Conservation (phyloP, 92 coral and sea anemone species). For the Porites cylindrica region DNA sequence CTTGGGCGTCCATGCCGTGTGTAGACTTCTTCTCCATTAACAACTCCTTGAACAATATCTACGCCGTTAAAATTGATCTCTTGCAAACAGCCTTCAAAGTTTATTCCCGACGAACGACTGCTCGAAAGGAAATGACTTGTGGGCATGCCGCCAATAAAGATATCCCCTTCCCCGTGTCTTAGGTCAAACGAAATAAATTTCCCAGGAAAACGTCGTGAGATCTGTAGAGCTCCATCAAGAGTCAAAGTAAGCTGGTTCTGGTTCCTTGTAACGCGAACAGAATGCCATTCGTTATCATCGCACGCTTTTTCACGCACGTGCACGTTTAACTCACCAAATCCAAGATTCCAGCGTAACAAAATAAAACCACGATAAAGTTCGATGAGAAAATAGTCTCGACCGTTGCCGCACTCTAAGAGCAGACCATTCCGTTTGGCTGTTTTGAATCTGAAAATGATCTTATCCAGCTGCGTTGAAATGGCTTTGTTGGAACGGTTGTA, state of each 20-base stretch:
- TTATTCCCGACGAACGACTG: conserved; percentile 13
- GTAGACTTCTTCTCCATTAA: background rate
- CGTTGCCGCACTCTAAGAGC: conserved; percentile 55
- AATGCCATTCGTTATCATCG: conserved; percentile 65
- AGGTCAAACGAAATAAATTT: conserved; percentile 56
- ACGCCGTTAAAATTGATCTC: conserved; percentile 48
- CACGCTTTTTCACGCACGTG: conserved; percentile 24
- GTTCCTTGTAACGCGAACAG: conserved; percentile 37
- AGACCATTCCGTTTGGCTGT: conserved; percentile 53
- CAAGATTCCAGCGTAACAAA: conserved; percentile 65
- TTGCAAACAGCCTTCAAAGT: conserved; percentile 65
- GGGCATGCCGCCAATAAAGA: conserved; percentile 56
- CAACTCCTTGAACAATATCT: conserved; percentile 29
- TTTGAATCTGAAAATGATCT: conserved; percentile 54
- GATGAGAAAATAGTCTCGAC: conserved; percentile 57
- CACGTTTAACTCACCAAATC: conserved; percentile 57
- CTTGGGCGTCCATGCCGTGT: conserved; percentile 14
- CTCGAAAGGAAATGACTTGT: background rate
- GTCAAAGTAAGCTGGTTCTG: conserved; percentile 23
- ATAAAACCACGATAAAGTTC: conserved; percentile 51
- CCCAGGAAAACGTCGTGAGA: conserved; percentile 51
- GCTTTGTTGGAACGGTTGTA: conserved; percentile 28
- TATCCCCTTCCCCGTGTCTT: conserved; percentile 60
- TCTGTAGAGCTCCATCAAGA: conserved; percentile 18
- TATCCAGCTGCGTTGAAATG: conserved; percentile 49